Percentiles rank a stretch among this genome's conserved stretches.
phyloP scores from a whole-genome alignment of 2,888 invertebrate genomes.

The Ametastegia equiseti region DNA sequence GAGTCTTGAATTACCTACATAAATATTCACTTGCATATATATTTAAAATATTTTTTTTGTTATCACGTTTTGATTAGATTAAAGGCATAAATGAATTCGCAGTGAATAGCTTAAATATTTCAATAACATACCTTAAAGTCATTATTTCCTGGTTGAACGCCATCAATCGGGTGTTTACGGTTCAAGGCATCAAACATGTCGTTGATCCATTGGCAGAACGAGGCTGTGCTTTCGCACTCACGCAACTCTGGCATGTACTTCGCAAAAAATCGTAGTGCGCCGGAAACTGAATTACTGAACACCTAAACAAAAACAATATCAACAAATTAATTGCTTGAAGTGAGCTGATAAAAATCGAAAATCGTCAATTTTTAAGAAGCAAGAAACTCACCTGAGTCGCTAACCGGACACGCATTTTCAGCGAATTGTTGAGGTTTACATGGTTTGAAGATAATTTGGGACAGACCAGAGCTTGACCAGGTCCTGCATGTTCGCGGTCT shows the following conservation, averaged over 20 bases:
- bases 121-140: too few species aligned
- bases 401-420: slow-evolving; percentile 52
- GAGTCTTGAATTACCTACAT: slow-evolving; percentile 49
- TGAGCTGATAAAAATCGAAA: too few species aligned
- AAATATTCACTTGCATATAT: background rate
- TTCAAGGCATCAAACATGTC: slow-evolving; percentile 50
- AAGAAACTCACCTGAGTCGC: slow-evolving; percentile 52
- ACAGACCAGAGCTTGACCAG: slow-evolving; percentile 35
- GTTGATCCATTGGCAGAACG: slow-evolving; percentile 42
- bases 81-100: background rate
- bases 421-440: slow-evolving; percentile 43
- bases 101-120: background rate
- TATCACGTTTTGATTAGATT: background rate
- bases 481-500: background rate
- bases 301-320: too few species aligned
- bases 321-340: too few species aligned
- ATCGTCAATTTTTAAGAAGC: background rate
- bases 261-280: background rate
- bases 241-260: background rate
- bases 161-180: too few species aligned
- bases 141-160: too few species aligned
- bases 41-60: slow-evolving; percentile 24
- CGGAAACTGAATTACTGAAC: background rate
- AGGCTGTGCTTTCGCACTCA: slow-evolving; percentile 32
- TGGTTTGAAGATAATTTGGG: slow-evolving; percentile 50